phyloP scores from a whole-genome alignment of 2,797 vertebrate genomes.

The Gastrophryne carolinensis region DNA sequence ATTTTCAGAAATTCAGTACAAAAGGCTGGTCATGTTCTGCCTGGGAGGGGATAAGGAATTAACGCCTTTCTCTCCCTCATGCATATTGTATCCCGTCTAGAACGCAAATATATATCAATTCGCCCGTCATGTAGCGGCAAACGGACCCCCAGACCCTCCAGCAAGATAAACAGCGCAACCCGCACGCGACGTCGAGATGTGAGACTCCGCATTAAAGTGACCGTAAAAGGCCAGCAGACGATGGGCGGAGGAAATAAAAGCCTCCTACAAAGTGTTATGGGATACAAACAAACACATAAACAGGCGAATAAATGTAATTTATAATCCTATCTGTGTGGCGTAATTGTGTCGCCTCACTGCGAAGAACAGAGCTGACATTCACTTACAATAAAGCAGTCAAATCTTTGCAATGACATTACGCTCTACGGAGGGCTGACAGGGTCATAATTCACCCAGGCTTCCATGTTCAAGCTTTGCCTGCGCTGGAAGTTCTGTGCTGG shows the following conservation, averaged over 20 bases:
- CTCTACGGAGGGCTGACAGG: background rate
- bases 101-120: constrained; percentile 17
- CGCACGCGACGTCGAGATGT: background rate
- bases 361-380: constrained; percentile 11
- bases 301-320: background rate
- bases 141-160: background rate
- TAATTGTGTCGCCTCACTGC: background rate
- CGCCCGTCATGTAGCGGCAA: background rate
- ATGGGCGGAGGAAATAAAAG: background rate
- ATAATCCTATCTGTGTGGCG: background rate
- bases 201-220: constrained; percentile 14
- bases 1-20: constrained; percentile 52
- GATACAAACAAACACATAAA: background rate
- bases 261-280: too few species aligned
- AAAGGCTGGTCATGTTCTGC: constrained; percentile 43
- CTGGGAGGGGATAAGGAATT: constrained; percentile 4
- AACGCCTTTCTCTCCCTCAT: constrained; percentile 9
- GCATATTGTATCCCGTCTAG: background rate
- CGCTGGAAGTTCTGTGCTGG: background rate
- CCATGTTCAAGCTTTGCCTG: background rate
- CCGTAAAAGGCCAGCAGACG: background rate
- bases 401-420: background rate
- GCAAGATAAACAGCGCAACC: background rate
- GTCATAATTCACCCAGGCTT: background rate
- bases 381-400: background rate